Percentiles rank a stretch among this genome's conserved stretches.
These are phyloP conservation scores for Smittia aterrima DNA, from an alignment of 2,888 invertebrate genomes.

Conservation along the genomic window DNA sequence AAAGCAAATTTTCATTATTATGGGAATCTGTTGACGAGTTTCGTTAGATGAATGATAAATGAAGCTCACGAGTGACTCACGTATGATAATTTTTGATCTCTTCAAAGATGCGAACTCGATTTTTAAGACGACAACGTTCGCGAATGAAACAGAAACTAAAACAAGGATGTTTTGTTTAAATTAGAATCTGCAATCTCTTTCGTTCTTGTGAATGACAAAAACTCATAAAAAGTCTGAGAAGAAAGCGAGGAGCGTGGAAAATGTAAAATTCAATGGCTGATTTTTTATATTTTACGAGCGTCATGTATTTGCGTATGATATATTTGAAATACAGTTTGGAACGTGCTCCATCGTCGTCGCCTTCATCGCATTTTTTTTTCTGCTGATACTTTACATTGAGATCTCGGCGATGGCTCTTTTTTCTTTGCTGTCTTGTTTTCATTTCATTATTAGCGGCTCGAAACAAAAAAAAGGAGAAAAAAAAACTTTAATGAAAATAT, in stretches of 20 bases:
- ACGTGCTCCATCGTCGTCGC: slow-evolving; percentile 38
- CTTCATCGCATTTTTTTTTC: slow-evolving; percentile 12
- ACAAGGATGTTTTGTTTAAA: too few species aligned
- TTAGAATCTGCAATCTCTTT: not conserved
- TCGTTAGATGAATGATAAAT: slow-evolving; percentile 33
- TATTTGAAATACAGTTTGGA: slow-evolving; percentile 40
- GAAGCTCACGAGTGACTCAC: slow-evolving; percentile 23
- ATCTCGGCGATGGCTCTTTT: slow-evolving; percentile 9
- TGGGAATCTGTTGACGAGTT: slow-evolving; percentile 35
- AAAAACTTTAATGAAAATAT: slow-evolving; percentile 32
- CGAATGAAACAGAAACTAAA: too few species aligned
- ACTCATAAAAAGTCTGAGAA: not conserved
- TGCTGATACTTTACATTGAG: slow-evolving; percentile 6
- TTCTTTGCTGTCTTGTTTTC: not conserved
- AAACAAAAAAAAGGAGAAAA: not conserved
- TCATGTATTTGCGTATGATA: slow-evolving; percentile 37
- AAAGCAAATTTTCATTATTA: slow-evolving; percentile 26
- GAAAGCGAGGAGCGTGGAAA: not conserved
- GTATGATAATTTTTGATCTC: slow-evolving; percentile 1
- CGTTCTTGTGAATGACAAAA: not conserved
- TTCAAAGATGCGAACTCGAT: not conserved
- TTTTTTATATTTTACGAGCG: slow-evolving; percentile 26
- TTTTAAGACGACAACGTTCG: not conserved
- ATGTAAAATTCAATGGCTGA: slow-evolving; percentile 26
- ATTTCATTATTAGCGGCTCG: slow-evolving; percentile 26